These are phyloP conservation scores for Trachelus stipa DNA, from an alignment of 2,888 invertebrate species.

Conservation along the genomic window DNA sequence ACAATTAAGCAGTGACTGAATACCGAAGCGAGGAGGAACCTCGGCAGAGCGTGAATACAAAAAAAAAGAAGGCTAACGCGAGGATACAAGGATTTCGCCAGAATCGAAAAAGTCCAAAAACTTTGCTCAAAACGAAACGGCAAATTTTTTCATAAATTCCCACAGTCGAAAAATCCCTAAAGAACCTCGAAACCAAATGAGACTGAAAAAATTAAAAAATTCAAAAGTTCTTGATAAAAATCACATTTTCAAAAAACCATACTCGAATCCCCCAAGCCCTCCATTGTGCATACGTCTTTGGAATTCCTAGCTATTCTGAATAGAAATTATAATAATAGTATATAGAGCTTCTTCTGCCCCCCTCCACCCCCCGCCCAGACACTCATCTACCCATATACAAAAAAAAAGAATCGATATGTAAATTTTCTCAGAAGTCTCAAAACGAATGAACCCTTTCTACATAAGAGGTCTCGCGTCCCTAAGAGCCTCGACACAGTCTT, in stretches of 20 bases:
- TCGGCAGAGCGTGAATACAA: constrained; percentile 34
- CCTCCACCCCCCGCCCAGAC: neutral
- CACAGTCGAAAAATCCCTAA: rapidly evolving
- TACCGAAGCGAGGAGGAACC: constrained; percentile 33
- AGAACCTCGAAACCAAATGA: neutral
- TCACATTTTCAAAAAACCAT: neutral
- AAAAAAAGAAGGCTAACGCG: constrained; percentile 4
- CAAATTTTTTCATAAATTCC: neutral
- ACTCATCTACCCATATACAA: neutral
- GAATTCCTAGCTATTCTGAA: neutral
- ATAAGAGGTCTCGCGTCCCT: neutral
- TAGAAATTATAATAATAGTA: neutral
- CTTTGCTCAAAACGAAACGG: neutral
- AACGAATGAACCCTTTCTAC: neutral
- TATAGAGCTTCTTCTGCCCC: neutral
- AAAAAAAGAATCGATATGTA: neutral
- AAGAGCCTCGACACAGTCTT: neutral
- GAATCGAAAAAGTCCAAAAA: neutral
- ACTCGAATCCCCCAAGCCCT: neutral
- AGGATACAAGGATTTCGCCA: neutral
- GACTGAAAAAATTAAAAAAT: too few species aligned
- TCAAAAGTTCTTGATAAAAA: neutral
- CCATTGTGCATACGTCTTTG: neutral
- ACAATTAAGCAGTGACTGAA: constrained; percentile 46
- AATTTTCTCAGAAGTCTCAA: neutral